Base-by-base conservation (phyloP, 1,140 invertebrate genomes). In the Cotesia typhae region DNA sequence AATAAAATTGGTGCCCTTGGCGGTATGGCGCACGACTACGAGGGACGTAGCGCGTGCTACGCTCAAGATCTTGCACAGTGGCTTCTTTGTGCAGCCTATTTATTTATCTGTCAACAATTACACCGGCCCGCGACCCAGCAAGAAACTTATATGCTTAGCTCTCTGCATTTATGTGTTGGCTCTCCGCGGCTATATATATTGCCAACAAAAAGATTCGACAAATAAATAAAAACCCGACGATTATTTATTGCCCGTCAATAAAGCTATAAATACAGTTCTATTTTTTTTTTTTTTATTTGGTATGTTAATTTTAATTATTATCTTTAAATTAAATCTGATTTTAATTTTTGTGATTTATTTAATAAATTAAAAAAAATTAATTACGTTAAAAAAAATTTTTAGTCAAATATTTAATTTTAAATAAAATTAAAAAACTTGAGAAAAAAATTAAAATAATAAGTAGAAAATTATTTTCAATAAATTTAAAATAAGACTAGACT, bases 31-130 rank as follows among this genome's bases (percentile, higher is more conserved):
- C 76, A 76, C 79, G 78, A 78, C 80, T 77, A 70, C 73, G 59
- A 47, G 41, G 41, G 41, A 61, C 69, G 75, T 73, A 77, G 76
- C 81, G 78, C 81, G 78, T 82, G 82, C 81, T 81, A 77, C 74
- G 70, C 53, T 55, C 63, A 68, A 67, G 55, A 78, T 70, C 38
- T 55, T 47, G 14, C 68, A 85, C 84, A 85, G 83, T 77, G 79
- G 66, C 72, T 68, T 75, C 83, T 83, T 85, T 84, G 78, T 85
- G 64, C 72, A 73, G 71, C 68, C 79, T 82, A 84, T 84, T 84
- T 85, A 85, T 85, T 84, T 85, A 85, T 84, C 81, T 80, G 82
- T 84, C 84, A 83, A 84, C 83, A 85, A 84, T 84, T 84, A 82
- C 76, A 80, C 74, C 78, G 79, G 75, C 76, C 74, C 71, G 75